A percentile compares a stretch with the other conserved stretches of the same genome.
phyloP scores from a whole-genome alignment of 2,888 invertebrate genomes.

The Hypselothyrea guttata region DNA sequence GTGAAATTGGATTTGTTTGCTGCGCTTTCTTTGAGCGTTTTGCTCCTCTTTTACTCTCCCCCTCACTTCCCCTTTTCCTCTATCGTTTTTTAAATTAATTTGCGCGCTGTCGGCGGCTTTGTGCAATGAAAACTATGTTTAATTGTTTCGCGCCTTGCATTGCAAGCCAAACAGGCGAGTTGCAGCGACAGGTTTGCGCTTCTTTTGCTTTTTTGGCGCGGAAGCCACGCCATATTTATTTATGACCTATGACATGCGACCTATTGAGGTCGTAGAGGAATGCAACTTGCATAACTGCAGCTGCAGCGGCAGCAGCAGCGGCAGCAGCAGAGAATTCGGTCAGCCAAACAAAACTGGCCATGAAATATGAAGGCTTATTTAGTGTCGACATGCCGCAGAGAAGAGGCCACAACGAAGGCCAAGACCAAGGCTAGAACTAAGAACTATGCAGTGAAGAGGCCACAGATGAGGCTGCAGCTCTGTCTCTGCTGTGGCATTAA shows the following conservation, averaged over 20 bases:
- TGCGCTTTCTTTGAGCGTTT: conserved; percentile 68
- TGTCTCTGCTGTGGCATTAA: conserved; percentile 39
- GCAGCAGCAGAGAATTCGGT: conserved; percentile 69
- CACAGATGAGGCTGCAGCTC: no score
- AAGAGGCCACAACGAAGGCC: conserved; percentile 3
- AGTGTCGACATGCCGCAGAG: conserved; percentile 67
- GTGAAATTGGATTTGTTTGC: conserved; percentile 76
- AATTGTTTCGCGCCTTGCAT: conserved; percentile 75
- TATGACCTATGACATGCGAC: conserved; percentile 73
- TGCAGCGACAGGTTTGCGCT: conserved; percentile 7
- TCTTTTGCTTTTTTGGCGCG: conserved; percentile 41
- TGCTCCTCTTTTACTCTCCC: conserved; percentile 6
- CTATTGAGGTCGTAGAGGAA: conserved; percentile 43
- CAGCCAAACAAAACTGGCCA: conserved; percentile 58
- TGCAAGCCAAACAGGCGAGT: conserved; percentile 29
- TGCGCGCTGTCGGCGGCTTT: conserved; percentile 67
- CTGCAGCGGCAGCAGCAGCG: conserved; percentile 13
- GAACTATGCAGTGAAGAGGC: neutral
- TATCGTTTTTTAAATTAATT: conserved; percentile 65
- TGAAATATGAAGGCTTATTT: conserved; percentile 78
- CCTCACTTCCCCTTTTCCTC: neutral
- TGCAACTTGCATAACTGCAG: conserved; percentile 63
- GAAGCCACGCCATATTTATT: conserved; percentile 58
- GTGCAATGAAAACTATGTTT: conserved; percentile 78
- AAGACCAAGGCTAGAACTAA: neutral